Conservation (phyloP, 2,797 vertebrate species). For the Dipus sagitta region DNA sequence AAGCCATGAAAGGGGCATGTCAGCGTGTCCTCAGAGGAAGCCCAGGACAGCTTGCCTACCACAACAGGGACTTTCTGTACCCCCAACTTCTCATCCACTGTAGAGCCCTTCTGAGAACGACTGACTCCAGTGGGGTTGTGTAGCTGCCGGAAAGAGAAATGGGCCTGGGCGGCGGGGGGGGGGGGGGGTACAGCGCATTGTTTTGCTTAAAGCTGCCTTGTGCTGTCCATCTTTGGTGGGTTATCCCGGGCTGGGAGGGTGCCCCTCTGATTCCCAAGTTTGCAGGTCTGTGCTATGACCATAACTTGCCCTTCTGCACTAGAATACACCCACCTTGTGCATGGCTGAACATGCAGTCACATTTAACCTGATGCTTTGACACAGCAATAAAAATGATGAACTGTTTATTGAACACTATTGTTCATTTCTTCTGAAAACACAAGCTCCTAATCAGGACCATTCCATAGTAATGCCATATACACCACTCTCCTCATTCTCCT, state of each 20-base stretch:
- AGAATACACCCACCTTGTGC: not conserved
- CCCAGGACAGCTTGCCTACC: not conserved
- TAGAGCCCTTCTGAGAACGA: not conserved
- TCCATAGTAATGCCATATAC: not conserved
- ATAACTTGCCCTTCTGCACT: not conserved
- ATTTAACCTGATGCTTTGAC: not conserved
- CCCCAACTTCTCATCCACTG: not conserved
- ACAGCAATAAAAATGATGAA: not conserved
- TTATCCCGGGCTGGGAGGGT: not conserved
- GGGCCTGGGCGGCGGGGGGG: not conserved
- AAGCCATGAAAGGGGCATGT: not conserved
- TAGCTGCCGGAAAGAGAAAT: not conserved
- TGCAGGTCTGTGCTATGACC: not conserved
- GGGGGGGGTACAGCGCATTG: not conserved
- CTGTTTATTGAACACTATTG: not conserved
- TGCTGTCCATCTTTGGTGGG: not conserved
- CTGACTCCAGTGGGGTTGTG: too few species aligned
- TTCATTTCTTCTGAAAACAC: slow-evolving; percentile 51
- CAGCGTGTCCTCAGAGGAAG: not conserved
- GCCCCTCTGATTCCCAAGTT: not conserved
- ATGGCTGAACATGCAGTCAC: not conserved
- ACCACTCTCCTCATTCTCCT: not conserved
- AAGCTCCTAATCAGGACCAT: slow-evolving; percentile 8
- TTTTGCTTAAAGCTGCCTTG: not conserved
- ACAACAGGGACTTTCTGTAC: not conserved